Evolutionary conservation across 2,888 invertebrate genomes (phyloP), one percentile per base, ranked within the genome.

Genomic region (Heliconius ismenius): DNA sequence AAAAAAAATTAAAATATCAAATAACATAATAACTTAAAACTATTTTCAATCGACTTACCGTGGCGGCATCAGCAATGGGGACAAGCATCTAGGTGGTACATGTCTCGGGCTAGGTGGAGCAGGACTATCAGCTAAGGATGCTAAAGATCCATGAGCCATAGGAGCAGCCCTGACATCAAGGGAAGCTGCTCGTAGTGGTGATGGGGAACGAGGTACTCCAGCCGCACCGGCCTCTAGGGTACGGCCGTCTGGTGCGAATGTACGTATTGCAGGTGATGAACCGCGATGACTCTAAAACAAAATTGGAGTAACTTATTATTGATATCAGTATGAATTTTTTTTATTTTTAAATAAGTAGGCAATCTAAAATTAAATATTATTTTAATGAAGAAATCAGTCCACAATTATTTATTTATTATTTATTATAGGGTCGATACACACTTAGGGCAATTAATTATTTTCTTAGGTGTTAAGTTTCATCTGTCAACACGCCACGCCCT

Each of bases 221-320:
- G 96, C 85, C 92, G 90, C 82, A 79, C 93, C 91, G 75, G 92
- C 95, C 80, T 94, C 94, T 2, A 94, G 86, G 3, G 96, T 95
- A 26, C 97, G 95, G 1, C 97, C 97, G 86, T 97, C 97, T 0
- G 97, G 97, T 28, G 97, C 97, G 84, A 97, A 97, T 0, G 97
- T 97, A 81, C 97, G 95, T 82, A 97, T 97, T 82, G 97, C 97
- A 1, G 97, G 97, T 0, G 97, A 97, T 0, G 97, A 97, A 11
- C 97, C 97, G 63, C 97, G 96, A 85, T 97, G 97, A 82, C 96
- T 96, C 95, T 96, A 89, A 4, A 81, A 82, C 75, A 73, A 68
- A 76, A 36, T 74, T 9, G 15, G 24, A 6, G 7, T 49, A 62
- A 64, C 11, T 60, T 74, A 49, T 43, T 62, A 62, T 62, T 26